Percentiles rank a stretch among this genome's conserved stretches.
These are phyloP conservation scores for Parotocinclus haroldoi DNA, from an alignment of 2,797 vertebrate species.

Conservation along the genomic window DNA sequence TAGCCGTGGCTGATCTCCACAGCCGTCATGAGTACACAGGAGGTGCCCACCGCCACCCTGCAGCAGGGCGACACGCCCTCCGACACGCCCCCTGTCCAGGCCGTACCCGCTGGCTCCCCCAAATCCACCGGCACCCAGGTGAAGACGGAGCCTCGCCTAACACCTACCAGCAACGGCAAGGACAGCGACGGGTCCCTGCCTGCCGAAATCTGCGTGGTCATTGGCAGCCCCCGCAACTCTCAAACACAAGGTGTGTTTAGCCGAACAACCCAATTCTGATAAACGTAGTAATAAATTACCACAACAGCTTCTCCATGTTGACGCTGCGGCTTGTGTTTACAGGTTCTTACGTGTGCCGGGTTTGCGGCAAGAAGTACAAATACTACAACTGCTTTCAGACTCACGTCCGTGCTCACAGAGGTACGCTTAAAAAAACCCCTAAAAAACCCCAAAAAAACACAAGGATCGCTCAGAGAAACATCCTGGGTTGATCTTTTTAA, in stretches of 20 bases:
- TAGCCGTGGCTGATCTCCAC: slow-evolving; percentile 59
- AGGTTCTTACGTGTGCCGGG: slow-evolving; percentile 96
- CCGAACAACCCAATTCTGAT: no score
- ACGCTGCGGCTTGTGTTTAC: slow-evolving; percentile 54
- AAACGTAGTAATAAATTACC: no score
- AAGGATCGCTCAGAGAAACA: no score
- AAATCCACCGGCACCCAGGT: slow-evolving; percentile 69
- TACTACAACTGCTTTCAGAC: slow-evolving; percentile 99
- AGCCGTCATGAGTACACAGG: slow-evolving; percentile 72
- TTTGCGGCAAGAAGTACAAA: slow-evolving; percentile 98
- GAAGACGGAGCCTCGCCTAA: slow-evolving; percentile 84
- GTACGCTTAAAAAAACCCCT: no score
- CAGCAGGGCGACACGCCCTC: slow-evolving; percentile 55
- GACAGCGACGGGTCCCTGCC: slow-evolving; percentile 78
- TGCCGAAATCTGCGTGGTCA: slow-evolving; percentile 96
- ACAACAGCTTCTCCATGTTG: background rate
- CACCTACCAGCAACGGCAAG: slow-evolving; percentile 77
- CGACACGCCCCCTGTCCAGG: slow-evolving; percentile 15
- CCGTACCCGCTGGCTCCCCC: slow-evolving; percentile 39
- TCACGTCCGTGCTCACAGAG: slow-evolving; percentile 94
- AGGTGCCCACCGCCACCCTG: slow-evolving; percentile 63
- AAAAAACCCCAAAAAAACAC: no score
- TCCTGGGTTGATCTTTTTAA: no score
- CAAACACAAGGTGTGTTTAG: slow-evolving; percentile 87
- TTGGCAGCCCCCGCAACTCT: slow-evolving; percentile 86